A percentile compares a stretch with the other conserved stretches of the same genome.
Evolutionary conservation across 2,113 vertebrate genomes (phyloP).

Genomic region (Genyomyrus donnyi): DNA sequence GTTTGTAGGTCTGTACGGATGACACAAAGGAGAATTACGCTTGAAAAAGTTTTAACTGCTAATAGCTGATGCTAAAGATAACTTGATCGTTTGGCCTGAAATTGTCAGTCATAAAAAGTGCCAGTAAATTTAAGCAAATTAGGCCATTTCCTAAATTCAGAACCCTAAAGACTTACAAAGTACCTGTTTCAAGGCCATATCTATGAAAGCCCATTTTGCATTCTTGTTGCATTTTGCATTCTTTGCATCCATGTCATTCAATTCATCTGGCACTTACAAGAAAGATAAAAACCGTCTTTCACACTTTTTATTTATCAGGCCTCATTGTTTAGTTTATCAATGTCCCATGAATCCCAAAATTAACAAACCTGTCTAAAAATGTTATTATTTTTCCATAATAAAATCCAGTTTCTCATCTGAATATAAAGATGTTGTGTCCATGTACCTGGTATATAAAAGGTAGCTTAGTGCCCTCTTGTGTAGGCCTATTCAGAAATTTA

Average conservation of each 20-base stretch:
- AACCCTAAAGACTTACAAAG: neutral
- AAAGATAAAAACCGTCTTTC: neutral
- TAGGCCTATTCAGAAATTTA: neutral
- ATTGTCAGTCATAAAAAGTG: constrained; percentile 4
- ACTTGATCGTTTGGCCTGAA: constrained; percentile 4
- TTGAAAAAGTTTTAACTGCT: constrained; percentile 6
- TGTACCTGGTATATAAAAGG: neutral
- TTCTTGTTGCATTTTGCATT: neutral
- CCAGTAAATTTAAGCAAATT: constrained; percentile 2
- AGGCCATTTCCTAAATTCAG: constrained; percentile 9
- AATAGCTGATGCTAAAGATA: constrained; percentile 9
- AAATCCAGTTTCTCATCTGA: neutral
- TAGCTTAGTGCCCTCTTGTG: neutral
- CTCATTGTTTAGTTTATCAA: neutral
- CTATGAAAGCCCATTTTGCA: neutral
- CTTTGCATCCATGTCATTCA: neutral
- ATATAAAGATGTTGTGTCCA: neutral
- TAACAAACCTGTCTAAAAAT: neutral
- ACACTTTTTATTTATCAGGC: neutral
- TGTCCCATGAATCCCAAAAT: neutral
- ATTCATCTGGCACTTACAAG: neutral
- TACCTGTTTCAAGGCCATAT: neutral
- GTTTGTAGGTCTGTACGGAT: neutral
- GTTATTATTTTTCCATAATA: neutral
- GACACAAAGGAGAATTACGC: neutral